Evolutionary conservation across 2,113 vertebrate genomes (phyloP), one percentile per base, ranked within the genome.

Genomic region (Nesoenas mayeri): DNA sequence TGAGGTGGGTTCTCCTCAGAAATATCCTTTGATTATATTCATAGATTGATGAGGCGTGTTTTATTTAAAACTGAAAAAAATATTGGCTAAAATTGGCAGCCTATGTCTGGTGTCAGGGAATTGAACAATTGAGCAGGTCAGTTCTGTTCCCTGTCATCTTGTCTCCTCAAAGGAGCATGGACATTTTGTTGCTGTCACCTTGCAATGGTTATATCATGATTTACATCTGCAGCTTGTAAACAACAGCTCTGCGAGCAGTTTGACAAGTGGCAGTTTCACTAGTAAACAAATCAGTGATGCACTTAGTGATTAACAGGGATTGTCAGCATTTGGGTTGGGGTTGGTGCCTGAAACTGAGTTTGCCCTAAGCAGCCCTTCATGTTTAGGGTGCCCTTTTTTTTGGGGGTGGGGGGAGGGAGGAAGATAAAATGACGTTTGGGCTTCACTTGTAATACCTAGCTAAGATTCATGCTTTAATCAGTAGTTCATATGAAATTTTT

Each of bases 171-270:
- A 93, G 85, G 60, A 93, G 36, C 58, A 51, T 3, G 82, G 92
- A 80, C 62, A 8, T 47, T 92, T 50, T 78, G 64, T 47, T 92
- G 82, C 83, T 95, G 94, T 95, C 92, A 79, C 92, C 50, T 70
- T 79, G 72, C 79, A 64, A 2, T 24, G 58, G 79, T 70, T 11
- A 0, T 69, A 10, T 62, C 64, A 8, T 50, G 44, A 70, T 93
- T 95, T 88, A 83, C 82, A 83, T 70, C 88, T 90, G 82, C 75
- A 85, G 75, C 75, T 4, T 79, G 95, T 79, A 88, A 92, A 85
- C 82, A 90, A 1, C 66, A 77, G 71, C 40, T 13, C 60, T 8
- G 58, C 2, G 13, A 90, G 91, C 82, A 42, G 67, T 34, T 32
- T 93, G 95, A 92, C 83, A 88, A 92, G 91, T 38, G 92, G 79